phyloP scores from a whole-genome alignment of 2,888 invertebrate species.

The Acronicta aceris region DNA sequence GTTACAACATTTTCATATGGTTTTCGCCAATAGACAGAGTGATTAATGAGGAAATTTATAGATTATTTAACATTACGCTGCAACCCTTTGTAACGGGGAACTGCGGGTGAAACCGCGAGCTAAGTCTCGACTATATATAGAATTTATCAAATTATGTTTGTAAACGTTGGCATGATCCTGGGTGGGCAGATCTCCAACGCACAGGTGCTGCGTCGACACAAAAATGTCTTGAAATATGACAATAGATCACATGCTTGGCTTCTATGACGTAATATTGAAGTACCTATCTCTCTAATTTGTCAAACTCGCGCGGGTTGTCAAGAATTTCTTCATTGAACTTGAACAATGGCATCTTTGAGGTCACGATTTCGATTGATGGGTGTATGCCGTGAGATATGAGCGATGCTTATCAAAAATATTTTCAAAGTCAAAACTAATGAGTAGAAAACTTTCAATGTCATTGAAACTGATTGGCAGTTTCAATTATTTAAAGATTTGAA shows the following conservation, averaged over 20 bases:
- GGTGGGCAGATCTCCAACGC: conserved; percentile 49
- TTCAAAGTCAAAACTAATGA: conserved; percentile 36
- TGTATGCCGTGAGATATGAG: conserved; percentile 27
- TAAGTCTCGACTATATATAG: conserved; percentile 36
- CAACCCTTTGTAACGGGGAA: too few species aligned
- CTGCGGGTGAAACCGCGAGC: neutral
- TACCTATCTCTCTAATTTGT: conserved; percentile 13
- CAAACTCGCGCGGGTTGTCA: conserved; percentile 15
- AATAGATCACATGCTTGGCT: conserved; percentile 26
- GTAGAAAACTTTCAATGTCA: conserved; percentile 41
- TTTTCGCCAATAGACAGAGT: too few species aligned
- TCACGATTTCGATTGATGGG: conserved; percentile 22
- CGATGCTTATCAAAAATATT: conserved; percentile 39
- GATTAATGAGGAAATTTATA: too few species aligned
- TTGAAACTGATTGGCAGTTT: conserved; percentile 13
- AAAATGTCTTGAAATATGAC: conserved; percentile 20
- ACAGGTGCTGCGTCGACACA: conserved; percentile 25
- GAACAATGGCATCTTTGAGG: conserved; percentile 39
- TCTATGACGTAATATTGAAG: conserved; percentile 13
- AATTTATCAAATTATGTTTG: conserved; percentile 37
- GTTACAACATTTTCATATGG: too few species aligned
- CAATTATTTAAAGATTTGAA: conserved; percentile 31
- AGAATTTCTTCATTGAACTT: conserved; percentile 39
- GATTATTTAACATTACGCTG: too few species aligned
- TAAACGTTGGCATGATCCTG: conserved; percentile 34